phyloP scores from a whole-genome alignment of 2,797 vertebrate species.

The Tragopan temminckii region DNA sequence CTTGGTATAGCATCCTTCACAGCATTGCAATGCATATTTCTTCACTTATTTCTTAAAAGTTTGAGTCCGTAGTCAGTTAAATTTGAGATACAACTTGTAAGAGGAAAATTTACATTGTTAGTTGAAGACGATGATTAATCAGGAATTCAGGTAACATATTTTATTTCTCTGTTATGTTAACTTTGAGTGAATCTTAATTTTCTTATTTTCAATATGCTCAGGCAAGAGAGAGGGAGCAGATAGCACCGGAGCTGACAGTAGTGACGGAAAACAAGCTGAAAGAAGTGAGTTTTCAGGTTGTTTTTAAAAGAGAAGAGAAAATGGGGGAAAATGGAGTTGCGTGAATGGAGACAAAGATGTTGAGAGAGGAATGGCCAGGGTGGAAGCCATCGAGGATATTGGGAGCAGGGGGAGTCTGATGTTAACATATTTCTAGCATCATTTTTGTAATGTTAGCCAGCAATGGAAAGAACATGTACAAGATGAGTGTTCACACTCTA shows the following conservation, averaged over 20 bases:
- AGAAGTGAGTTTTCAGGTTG: slow-evolving; percentile 75
- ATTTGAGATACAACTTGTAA: neutral
- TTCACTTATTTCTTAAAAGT: neutral
- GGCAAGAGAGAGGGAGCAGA: slow-evolving; percentile 70
- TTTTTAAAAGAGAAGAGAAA: slow-evolving; percentile 40
- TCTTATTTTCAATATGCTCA: slow-evolving; percentile 72
- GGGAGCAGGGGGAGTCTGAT: neutral
- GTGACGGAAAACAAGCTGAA: slow-evolving; percentile 69
- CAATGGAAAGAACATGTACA: neutral
- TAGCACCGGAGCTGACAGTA: slow-evolving; percentile 74
- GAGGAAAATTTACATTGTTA: neutral
- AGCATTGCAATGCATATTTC: neutral
- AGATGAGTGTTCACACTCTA: neutral
- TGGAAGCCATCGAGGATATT: neutral
- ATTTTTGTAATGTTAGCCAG: neutral
- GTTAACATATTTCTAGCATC: neutral
- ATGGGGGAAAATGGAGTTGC: slow-evolving; percentile 4
- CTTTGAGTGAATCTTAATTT: slow-evolving; percentile 60
- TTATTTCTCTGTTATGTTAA: slow-evolving; percentile 41
- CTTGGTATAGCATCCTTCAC: neutral
- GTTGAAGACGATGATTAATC: neutral
- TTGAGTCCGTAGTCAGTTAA: neutral
- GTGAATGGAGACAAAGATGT: neutral
- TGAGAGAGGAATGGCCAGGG: neutral
- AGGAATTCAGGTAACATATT: slow-evolving; percentile 3